Base-by-base conservation (phyloP, 1,140 invertebrate genomes). In the Drosophila yakuba region DNA sequence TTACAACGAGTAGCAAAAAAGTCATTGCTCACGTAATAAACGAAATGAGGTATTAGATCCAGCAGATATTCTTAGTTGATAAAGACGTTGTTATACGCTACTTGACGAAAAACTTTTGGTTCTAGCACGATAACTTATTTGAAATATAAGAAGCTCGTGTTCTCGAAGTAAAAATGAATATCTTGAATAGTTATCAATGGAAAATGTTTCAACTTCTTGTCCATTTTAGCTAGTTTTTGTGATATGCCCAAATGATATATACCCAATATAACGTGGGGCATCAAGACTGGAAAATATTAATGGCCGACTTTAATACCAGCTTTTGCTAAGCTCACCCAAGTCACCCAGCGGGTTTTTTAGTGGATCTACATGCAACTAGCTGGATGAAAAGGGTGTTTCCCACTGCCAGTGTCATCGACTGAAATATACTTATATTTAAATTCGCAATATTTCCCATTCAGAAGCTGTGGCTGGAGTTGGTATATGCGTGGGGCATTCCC, bases 391-490 rank as follows among this genome's bases (percentile, higher is more conserved):
- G 52, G 44, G 68, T 41, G 68, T 72, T 72, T 71, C 43, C 68
- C 68, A 28, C 15, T 14, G 14, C 14, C 52, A 20, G 17, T 36
- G 66, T 71, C 44, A 71, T 15, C 28, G n/a, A 44, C 32, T 32
- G 32, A 45, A 20, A 44, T 20, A 52, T 52, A 20, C 17, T 1
- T 20, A 23, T 68, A 68, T 71, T 36, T 58, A 58, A 50, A 48
- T 71, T 48, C n/a, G 15, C 10, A 36, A 50, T 71, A 72, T 48
- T 72, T 71, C 66, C 66, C 66, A 72, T 25, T n/a, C 5, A 17
- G n/a, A 35, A 56, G 35, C 14, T 39, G 6, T 15, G 15, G 10
- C 36, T 2, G n/a, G 15, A 66, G 50, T 32, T 54, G n/a, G 15
- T 32, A 54, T 28, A 35, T 51, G 6, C 12, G 7, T 64, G 7